These are phyloP conservation scores for Guaruba guarouba DNA, from an alignment of 2,113 vertebrate genomes.

Conservation along the genomic window DNA sequence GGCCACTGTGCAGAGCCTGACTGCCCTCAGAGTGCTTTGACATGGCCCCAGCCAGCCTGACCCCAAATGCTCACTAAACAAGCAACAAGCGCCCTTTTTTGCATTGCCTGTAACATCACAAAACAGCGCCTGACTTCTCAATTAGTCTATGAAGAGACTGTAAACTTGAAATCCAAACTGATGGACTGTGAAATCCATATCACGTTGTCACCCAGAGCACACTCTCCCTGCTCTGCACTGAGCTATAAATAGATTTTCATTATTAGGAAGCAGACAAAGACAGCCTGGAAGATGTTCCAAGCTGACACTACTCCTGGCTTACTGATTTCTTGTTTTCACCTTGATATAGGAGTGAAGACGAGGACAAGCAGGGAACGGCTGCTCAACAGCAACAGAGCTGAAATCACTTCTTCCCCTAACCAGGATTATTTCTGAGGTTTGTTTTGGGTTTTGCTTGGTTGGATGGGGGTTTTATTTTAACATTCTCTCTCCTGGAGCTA, in stretches of 20 bases:
- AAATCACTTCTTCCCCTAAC: neutral
- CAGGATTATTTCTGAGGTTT: neutral
- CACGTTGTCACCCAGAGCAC: conserved; percentile 57
- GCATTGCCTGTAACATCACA: conserved; percentile 32
- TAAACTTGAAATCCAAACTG: conserved; percentile 50
- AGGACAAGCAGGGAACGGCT: conserved; percentile 6
- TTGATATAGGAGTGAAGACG: conserved; percentile 28
- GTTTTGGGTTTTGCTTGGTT: neutral
- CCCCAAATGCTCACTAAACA: conserved; percentile 1
- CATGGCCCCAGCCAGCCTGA: neutral
- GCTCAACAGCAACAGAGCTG: neutral
- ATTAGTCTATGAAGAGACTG: neutral
- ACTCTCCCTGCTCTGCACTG: conserved; percentile 30
- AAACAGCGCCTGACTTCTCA: conserved; percentile 50
- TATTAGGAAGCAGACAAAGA: conserved; percentile 67
- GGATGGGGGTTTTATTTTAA: neutral
- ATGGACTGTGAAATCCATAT: conserved; percentile 65
- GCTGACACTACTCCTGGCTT: conserved; percentile 20
- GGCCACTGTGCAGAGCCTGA: conserved; percentile 2
- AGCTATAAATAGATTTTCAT: conserved; percentile 65
- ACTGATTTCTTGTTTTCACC: conserved; percentile 61
- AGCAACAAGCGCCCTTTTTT: neutral
- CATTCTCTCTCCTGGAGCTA: neutral
- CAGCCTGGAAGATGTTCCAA: conserved; percentile 54
- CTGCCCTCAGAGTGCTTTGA: conserved; percentile 9